Evolutionary conservation across 2,797 vertebrate genomes (phyloP).

Genomic region (Neoniphon sammara): DNA sequence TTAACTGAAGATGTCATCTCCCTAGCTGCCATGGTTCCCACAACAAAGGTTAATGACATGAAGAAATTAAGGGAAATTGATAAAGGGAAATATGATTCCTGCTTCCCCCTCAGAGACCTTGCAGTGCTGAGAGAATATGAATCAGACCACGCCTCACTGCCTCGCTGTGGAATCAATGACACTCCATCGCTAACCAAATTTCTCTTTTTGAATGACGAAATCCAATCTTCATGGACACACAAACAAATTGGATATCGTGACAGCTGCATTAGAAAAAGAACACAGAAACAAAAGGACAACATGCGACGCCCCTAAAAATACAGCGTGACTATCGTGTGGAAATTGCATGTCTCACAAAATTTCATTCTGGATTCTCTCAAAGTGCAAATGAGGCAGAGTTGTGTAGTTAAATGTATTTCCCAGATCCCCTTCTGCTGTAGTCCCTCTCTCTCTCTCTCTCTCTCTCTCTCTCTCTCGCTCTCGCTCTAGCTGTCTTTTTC

Average conservation of each 20-base stretch:
- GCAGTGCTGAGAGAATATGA: constrained; percentile 64
- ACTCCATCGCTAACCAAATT: constrained; percentile 75
- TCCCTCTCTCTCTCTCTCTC: constrained; percentile 11
- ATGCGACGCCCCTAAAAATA: constrained; percentile 39
- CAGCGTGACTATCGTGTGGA: constrained; percentile 32
- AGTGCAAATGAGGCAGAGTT: constrained; percentile 62
- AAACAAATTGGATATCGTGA: constrained; percentile 70
- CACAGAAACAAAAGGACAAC: constrained; percentile 49
- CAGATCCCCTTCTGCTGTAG: constrained; percentile 31
- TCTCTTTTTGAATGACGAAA: constrained; percentile 73
- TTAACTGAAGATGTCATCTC: constrained; percentile 61
- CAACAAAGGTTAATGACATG: constrained; percentile 70
- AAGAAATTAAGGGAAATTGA: constrained; percentile 69
- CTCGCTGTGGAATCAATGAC: constrained; percentile 74
- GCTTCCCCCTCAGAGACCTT: constrained; percentile 42
- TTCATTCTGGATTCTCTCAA: constrained; percentile 55
- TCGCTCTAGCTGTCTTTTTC: constrained; percentile 58
- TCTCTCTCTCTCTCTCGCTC: constrained; percentile 27
- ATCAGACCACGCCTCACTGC: constrained; percentile 69
- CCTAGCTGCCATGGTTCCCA: constrained; percentile 59
- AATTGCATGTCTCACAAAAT: constrained; percentile 50
- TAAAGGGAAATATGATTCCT: constrained; percentile 63
- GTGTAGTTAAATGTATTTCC: constrained; percentile 46
- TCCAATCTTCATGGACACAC: constrained; percentile 69
- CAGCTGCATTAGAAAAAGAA: constrained; percentile 55